Evolutionary conservation across 1,140 invertebrate species (phyloP).

Genomic region (Drosophila mauritiana): DNA sequence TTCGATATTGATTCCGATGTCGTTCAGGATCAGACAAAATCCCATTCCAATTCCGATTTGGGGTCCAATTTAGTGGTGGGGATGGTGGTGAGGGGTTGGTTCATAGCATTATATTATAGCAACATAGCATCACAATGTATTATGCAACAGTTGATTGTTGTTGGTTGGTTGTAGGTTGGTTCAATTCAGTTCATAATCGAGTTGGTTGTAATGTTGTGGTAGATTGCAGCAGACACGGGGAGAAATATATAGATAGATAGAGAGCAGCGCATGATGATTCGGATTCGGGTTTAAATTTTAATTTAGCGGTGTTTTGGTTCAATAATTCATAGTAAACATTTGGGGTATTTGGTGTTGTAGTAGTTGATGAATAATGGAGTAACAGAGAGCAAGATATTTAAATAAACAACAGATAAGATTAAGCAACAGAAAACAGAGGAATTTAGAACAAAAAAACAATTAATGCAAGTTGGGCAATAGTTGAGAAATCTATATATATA

Average conservation of each 20-base stretch:
- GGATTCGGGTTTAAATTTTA: conserved; percentile 47
- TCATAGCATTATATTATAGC: conserved; percentile 24
- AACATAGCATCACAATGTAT: conserved; percentile 67
- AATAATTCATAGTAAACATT: conserved; percentile 27
- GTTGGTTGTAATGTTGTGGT: conserved; percentile 47
- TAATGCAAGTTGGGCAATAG: conserved; percentile 11
- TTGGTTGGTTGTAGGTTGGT: conserved; percentile 38
- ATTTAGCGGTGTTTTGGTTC: conserved; percentile 12
- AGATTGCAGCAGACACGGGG: conserved; percentile 47
- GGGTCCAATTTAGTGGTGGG: conserved; percentile 28
- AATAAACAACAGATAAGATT: conserved; percentile 54
- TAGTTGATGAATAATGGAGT: conserved; percentile 52
- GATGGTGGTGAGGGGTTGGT: conserved; percentile 28
- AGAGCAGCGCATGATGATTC: conserved; percentile 52
- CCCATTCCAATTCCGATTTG: conserved; percentile 33
- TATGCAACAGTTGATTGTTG: conserved; percentile 55
- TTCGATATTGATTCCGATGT: conserved; percentile 25
- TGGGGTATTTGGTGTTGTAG: conserved; percentile 33
- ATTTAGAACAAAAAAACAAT: conserved; percentile 3
- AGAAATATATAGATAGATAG: conserved; percentile 43
- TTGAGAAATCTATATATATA: conserved; percentile 32
- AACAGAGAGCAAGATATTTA: conserved; percentile 55
- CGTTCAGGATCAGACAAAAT: conserved; percentile 9
- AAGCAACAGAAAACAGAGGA: conserved; percentile 10
- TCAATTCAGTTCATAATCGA: conserved; percentile 36